Evolutionary conservation across 37 sponge, comb jelly and placozoan genomes (phyloP).

Genomic region (Aphrocallistes beatrix): DNA sequence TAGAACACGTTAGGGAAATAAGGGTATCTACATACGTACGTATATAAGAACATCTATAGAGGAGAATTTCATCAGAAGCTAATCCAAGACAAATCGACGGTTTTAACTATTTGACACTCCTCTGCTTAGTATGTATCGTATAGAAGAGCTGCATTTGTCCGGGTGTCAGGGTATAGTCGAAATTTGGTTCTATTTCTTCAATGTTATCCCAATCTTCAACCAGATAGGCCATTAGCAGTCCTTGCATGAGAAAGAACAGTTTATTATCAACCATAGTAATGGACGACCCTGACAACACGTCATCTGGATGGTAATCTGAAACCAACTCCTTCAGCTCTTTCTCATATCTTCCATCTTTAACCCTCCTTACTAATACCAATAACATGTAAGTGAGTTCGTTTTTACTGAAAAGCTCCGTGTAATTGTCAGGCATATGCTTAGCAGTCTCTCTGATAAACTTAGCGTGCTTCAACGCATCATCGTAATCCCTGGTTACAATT

Average conservation of each 20-base stretch:
- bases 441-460: neutral
- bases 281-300: neutral
- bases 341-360: neutral
- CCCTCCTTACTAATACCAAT: neutral
- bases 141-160: neutral
- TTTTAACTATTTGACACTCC: too few relatives aligned
- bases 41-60: too few relatives aligned
- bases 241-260: neutral
- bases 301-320: neutral
- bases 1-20: too few relatives aligned
- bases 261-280: neutral
- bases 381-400: conserved; percentile 7
- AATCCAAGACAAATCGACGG: too few relatives aligned
- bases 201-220: neutral
- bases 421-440: neutral
- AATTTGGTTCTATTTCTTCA: neutral
- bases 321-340: neutral
- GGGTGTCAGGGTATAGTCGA: neutral
- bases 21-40: too few relatives aligned
- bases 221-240: neutral
- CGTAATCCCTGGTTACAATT: neutral
- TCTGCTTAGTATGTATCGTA: neutral
- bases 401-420: neutral
- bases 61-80: too few relatives aligned
- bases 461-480: neutral